Evolutionary conservation across 2,888 invertebrate species (phyloP).

Genomic region (Theodoxus fluviatilis): DNA sequence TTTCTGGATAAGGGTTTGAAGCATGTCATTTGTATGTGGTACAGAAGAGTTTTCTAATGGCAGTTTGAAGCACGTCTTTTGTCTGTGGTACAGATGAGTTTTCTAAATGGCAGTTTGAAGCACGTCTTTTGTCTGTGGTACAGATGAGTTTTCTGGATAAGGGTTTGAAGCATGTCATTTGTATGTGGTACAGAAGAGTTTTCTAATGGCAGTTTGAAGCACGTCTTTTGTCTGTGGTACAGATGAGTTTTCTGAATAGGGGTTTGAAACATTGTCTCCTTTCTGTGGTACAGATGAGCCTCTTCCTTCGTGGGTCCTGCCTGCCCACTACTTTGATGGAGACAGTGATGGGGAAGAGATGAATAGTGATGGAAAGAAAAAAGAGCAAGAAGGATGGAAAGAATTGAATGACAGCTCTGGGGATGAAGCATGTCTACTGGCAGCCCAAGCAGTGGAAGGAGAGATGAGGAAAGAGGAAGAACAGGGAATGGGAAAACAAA

Average conservation of each 20-base stretch:
- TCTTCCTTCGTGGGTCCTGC: slow-evolving; percentile 40
- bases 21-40: too few species aligned
- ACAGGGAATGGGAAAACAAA: too few species aligned
- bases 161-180: too few species aligned
- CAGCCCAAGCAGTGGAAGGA: slow-evolving; percentile 18
- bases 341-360: slow-evolving; percentile 9
- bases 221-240: not conserved
- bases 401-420: not conserved
- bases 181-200: not conserved
- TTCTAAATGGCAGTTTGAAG: too few species aligned
- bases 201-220: not conserved
- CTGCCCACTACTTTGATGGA: slow-evolving; percentile 40
- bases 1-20: too few species aligned
- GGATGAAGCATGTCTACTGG: slow-evolving; percentile 16
- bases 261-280: not conserved
- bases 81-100: too few species aligned
- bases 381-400: not conserved
- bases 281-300: slow-evolving; percentile 35
- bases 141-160: too few species aligned
- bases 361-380: not conserved
- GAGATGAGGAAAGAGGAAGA: not conserved
- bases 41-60: too few species aligned
- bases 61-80: too few species aligned
- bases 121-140: too few species aligned
- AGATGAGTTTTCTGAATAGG: not conserved